Evolutionary conservation across 2,888 invertebrate species (phyloP).

Genomic region (Andrena hattorfiana): DNA sequence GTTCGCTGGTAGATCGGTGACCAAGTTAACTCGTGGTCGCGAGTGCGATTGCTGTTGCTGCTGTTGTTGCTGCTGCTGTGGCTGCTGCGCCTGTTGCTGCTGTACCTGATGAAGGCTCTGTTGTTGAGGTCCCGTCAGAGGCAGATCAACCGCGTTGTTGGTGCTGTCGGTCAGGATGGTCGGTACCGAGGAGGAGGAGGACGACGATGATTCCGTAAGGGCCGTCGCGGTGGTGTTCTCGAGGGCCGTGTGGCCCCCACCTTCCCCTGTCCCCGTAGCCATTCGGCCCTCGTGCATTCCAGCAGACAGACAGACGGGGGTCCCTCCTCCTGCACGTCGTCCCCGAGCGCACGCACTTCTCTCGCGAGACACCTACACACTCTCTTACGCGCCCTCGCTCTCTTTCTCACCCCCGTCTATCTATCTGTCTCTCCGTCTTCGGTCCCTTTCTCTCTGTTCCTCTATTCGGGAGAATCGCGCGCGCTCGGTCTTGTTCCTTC

Average conservation of each 20-base stretch:
- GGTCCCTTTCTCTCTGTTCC: conserved; percentile 28
- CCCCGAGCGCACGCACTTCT: conserved; percentile 70
- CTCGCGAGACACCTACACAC: conserved; percentile 66
- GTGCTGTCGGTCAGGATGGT: conserved; percentile 67
- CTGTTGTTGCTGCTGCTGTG: conserved; percentile 63
- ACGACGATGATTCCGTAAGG: conserved; percentile 73
- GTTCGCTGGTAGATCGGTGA: conserved; percentile 69
- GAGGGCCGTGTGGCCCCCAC: conserved; percentile 68
- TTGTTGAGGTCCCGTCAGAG: conserved; percentile 66
- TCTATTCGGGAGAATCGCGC: conserved; percentile 35
- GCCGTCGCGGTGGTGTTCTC: conserved; percentile 68
- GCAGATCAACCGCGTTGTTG: conserved; percentile 58
- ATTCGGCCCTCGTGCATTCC: conserved; percentile 82
- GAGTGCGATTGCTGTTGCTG: conserved; percentile 67
- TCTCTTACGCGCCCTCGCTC: conserved; percentile 63
- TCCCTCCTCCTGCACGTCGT: conserved; percentile 70
- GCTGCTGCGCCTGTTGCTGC: conserved; percentile 57
- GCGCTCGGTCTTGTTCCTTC: conserved; percentile 49
- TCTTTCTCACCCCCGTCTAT: conserved; percentile 60
- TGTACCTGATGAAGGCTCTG: conserved; percentile 65
- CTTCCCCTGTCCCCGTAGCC: conserved; percentile 76
- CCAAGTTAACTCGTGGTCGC: conserved; percentile 68
- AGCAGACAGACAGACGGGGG: conserved; percentile 67
- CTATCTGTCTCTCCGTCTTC: conserved; percentile 44
- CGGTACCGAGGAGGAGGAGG: conserved; percentile 67